These are phyloP conservation scores for Netelia virgata DNA, from an alignment of 2,888 invertebrate species.

Conservation along the genomic window DNA sequence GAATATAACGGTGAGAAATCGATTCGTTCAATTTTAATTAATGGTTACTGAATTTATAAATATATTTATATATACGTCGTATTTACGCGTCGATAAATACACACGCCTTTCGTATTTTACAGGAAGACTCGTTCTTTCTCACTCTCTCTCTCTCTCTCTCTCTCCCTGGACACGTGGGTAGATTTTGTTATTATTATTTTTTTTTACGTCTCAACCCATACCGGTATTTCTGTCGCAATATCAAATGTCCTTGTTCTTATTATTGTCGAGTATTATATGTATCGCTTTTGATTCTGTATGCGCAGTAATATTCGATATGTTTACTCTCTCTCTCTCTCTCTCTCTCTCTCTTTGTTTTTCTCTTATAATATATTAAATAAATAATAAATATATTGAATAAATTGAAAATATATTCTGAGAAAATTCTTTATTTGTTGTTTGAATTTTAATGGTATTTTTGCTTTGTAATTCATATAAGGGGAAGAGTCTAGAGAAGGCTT, in stretches of 20 bases:
- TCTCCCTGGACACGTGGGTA: background rate
- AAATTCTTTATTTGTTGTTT: background rate
- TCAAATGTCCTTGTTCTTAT: constrained; percentile 53
- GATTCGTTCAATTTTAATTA: background rate
- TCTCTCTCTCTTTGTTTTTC: background rate
- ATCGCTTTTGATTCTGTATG: background rate
- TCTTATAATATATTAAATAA: background rate
- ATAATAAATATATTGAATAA: background rate
- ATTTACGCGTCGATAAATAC: constrained; percentile 44
- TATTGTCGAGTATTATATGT: constrained; percentile 30
- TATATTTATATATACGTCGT: constrained; percentile 17
- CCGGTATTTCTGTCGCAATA: constrained; percentile 39
- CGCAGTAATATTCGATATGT: background rate
- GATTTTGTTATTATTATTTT: background rate
- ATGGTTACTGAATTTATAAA: background rate
- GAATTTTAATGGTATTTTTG: background rate
- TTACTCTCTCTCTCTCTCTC: background rate
- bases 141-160: background rate
- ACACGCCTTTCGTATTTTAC: background rate
- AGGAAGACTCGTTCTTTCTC: background rate
- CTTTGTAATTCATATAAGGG: background rate
- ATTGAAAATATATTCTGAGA: background rate
- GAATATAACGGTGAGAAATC: too few relatives aligned
- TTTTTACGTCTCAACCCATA: constrained; percentile 10
- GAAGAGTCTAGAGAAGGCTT: too few relatives aligned